phyloP scores from a whole-genome alignment of 1,140 invertebrate species.

The Pogonomyrmex barbatus region DNA sequence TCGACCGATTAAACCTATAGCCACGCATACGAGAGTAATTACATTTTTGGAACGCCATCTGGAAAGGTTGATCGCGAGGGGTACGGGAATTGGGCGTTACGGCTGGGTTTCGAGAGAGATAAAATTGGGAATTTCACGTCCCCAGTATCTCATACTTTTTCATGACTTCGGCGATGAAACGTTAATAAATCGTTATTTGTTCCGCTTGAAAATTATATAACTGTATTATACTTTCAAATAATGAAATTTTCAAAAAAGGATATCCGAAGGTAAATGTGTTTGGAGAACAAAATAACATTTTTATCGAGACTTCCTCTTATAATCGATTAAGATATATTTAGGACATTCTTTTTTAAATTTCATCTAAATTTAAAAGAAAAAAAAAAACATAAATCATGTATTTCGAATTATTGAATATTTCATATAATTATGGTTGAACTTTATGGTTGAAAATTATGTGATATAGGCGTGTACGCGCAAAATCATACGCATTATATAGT shows the following conservation, averaged over 20 bases:
- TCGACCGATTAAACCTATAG: slow-evolving; percentile 46
- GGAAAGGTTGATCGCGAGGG: slow-evolving; percentile 33
- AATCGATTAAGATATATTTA: background rate
- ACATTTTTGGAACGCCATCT: slow-evolving; percentile 58
- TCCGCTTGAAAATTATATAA: background rate
- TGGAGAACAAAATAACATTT: background rate
- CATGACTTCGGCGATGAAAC: slow-evolving; percentile 6
- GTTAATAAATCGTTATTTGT: slow-evolving; percentile 20
- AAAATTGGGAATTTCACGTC: background rate
- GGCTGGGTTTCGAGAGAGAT: slow-evolving; percentile 31
- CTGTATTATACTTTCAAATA: background rate
- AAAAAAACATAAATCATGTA: background rate
- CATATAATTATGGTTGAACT: background rate
- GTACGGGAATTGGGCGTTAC: background rate
- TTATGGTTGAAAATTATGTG: background rate
- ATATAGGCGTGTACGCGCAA: background rate
- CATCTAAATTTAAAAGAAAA: background rate
- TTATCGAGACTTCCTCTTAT: background rate
- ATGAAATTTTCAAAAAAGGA: background rate
- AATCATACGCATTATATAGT: slow-evolving; percentile 18
- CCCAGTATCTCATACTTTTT: slow-evolving; percentile 2
- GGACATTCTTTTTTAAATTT: background rate
- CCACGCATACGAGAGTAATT: slow-evolving; percentile 49
- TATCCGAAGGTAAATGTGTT: background rate
- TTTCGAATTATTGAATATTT: background rate